A percentile compares a stretch with the other conserved stretches of the same genome.
phyloP scores from a whole-genome alignment of 2,797 vertebrate genomes.

The Manis javanica region DNA sequence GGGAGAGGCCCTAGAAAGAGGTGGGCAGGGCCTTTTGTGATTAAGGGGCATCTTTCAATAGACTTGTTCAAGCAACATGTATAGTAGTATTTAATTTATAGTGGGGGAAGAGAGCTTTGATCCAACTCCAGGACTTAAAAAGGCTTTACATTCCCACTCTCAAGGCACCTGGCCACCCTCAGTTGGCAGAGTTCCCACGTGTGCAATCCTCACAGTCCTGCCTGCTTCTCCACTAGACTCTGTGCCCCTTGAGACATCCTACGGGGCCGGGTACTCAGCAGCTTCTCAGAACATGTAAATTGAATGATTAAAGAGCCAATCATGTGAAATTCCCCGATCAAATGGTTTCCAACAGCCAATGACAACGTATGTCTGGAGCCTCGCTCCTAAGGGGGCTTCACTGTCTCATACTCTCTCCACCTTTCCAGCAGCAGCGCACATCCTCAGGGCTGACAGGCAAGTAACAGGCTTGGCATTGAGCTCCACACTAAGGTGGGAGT shows the following conservation, averaged over 20 bases:
- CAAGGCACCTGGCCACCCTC: not conserved
- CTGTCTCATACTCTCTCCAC: not conserved
- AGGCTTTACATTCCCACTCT: not conserved
- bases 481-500: not conserved
- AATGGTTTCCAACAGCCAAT: not conserved
- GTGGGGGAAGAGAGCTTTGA: not conserved
- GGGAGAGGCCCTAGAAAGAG: not conserved
- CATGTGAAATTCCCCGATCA: not conserved
- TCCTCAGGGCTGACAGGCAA: not conserved
- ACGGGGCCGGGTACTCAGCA: not conserved
- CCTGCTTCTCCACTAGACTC: not conserved
- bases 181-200: not conserved
- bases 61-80: not conserved
- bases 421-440: not conserved
- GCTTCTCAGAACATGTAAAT: not conserved
- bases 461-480: not conserved
- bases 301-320: not conserved
- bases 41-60: not conserved
- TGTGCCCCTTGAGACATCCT: no score
- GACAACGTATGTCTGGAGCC: not conserved
- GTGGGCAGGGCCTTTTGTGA: not conserved
- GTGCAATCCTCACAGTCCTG: rapidly evolving
- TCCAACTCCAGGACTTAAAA: not conserved
- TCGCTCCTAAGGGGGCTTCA: not conserved
- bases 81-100: not conserved